Evolutionary conservation across 2,797 vertebrate species (phyloP), one percentile per base, ranked within the genome.

Genomic region (Setipinna tenuifilis): DNA sequence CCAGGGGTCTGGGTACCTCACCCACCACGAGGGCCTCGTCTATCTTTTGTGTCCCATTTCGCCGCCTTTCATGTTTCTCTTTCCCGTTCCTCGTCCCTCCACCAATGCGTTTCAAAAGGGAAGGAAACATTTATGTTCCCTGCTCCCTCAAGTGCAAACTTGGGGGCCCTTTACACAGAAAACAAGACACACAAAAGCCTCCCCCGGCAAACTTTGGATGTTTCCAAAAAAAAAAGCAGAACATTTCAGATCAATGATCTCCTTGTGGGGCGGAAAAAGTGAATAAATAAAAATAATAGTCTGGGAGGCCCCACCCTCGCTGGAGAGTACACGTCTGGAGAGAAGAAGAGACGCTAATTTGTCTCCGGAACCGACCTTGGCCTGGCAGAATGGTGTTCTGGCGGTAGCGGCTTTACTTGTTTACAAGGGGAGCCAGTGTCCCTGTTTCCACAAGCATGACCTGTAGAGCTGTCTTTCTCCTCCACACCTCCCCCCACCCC

Each of bases 41-140:
- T 86, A 83, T 81, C 86, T 90, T 89, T 90, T 90, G 85, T 86
- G 88, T 88, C 88, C 86, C 87, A 90, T 88, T 89, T 90, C 86
- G 80, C 84, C 82, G 86, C 83, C 88, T 90, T 91, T 90, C 86
- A 90, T 91, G 88, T 90, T 28, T 86, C 23, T 46, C 85, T 84
- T 80, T 83, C 82, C 31, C 83, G 57, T 31, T 31, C 50, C 59
- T 87, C 83, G 71, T 71, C 16, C 75, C 50, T 84, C 71, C 86
- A 41, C 46, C 81, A n/a, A 46, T 84, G 83, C 88, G 84, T 89
- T 82, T 90, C 86, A 78, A 57, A 78, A 84, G 81, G 83, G n/a
- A 58, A 85, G 83, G 88, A 85, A 88, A 75, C 87, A 89, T 87
- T 87, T 86, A 86, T 85, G 84, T 83, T 83, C 83, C 44, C 16